Conservation (phyloP, 2,888 invertebrate species). For the Trachelus troglodyta region DNA sequence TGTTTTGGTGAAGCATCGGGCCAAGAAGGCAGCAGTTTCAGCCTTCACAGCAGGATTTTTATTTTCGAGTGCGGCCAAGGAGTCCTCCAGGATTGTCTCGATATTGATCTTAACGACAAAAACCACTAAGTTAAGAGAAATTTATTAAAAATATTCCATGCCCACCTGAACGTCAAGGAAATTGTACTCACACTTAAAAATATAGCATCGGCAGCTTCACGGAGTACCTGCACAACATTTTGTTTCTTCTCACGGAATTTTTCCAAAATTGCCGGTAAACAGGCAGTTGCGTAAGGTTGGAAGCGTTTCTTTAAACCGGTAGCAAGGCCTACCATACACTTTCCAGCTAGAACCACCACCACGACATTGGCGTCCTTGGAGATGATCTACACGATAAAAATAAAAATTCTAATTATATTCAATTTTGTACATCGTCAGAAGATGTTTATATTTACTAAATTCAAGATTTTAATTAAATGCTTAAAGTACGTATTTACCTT, state of each 20-base stretch:
- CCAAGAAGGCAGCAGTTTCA: slow-evolving; percentile 86
- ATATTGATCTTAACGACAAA: slow-evolving; percentile 74
- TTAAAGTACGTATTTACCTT: slow-evolving; percentile 71
- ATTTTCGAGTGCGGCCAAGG: slow-evolving; percentile 86
- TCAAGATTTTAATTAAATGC: not conserved
- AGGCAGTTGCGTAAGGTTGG: slow-evolving; percentile 82
- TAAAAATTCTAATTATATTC: slow-evolving; percentile 8
- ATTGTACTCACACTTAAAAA: slow-evolving; percentile 76
- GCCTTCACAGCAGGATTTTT: slow-evolving; percentile 93
- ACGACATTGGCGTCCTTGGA: slow-evolving; percentile 96
- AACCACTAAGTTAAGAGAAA: not conserved
- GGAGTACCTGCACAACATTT: slow-evolving; percentile 85
- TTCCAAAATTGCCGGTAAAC: slow-evolving; percentile 84
- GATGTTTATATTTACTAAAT: slow-evolving; percentile 11
- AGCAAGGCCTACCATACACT: slow-evolving; percentile 86
- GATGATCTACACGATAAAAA: slow-evolving; percentile 74
- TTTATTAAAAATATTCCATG: not conserved
- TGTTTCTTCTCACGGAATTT: slow-evolving; percentile 98
- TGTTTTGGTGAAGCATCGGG: slow-evolving; percentile 84
- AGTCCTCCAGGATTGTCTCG: slow-evolving; percentile 87
- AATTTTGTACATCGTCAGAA: slow-evolving; percentile 9
- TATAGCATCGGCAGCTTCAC: slow-evolving; percentile 92
- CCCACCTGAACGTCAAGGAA: not conserved
- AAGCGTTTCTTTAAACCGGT: slow-evolving; percentile 89
- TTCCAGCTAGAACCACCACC: slow-evolving; percentile 87